A percentile compares a stretch with the other conserved stretches of the same genome.
Conservation (phyloP, 2,113 vertebrate species). For the Hippopotamus amphibius region DNA sequence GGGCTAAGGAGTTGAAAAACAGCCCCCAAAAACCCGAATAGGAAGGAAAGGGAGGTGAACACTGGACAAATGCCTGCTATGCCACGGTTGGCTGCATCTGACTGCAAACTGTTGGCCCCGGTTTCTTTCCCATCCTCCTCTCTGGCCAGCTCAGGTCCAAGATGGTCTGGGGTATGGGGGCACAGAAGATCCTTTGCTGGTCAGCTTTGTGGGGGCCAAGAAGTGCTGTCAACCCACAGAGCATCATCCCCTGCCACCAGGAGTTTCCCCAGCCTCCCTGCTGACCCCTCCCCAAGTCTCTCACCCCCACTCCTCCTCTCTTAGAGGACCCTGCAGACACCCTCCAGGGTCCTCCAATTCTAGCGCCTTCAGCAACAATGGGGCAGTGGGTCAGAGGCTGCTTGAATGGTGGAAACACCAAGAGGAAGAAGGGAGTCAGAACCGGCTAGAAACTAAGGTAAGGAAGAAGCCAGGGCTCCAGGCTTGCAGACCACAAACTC, state of each 20-base stretch:
- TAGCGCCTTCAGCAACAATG: not conserved
- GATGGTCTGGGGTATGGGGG: not conserved
- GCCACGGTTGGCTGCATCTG: not conserved
- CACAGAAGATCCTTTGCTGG: not conserved
- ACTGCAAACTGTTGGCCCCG: not conserved
- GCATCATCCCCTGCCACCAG: not conserved
- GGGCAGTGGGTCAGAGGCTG: not conserved
- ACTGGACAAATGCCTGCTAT: not conserved
- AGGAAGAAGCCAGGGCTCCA: not conserved
- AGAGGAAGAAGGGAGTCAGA: not conserved
- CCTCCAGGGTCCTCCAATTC: not conserved
- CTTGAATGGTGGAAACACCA: not conserved
- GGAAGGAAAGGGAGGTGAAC: not conserved
- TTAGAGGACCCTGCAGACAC: not conserved
- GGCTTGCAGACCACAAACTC: not conserved
- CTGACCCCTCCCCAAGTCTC: not conserved
- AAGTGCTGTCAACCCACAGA: not conserved
- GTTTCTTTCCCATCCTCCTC: not conserved
- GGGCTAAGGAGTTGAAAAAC: not conserved
- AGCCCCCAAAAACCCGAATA: not conserved
- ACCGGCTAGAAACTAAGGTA: not conserved
- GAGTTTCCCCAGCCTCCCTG: not conserved
- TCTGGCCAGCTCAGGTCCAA: conserved; percentile 3
- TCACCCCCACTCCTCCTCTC: not conserved
- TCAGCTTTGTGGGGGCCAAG: not conserved